phyloP scores from a whole-genome alignment of 2,888 invertebrate genomes.

The Ischnura elegans region DNA sequence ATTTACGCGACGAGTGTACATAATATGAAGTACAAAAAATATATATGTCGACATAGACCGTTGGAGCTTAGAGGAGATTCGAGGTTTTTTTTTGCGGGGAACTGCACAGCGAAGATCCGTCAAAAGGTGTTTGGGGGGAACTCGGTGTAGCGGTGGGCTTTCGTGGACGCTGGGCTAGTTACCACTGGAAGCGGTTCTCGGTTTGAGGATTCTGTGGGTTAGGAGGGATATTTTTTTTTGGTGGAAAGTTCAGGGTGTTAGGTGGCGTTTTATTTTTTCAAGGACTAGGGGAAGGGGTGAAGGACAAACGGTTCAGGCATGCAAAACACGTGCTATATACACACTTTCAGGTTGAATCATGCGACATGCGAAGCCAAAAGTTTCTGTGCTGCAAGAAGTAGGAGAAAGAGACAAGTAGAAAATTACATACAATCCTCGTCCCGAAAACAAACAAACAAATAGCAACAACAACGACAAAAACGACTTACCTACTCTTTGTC shows the following conservation, averaged over 20 bases:
- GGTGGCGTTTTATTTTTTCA: background rate
- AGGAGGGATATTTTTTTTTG: background rate
- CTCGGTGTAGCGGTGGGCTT: background rate
- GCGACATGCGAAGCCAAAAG: constrained; percentile 36
- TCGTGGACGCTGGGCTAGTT: background rate
- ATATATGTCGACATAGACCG: background rate
- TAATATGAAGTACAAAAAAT: background rate
- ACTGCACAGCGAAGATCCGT: background rate
- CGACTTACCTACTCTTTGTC: constrained; percentile 19
- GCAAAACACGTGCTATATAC: constrained; percentile 19
- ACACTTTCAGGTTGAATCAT: constrained; percentile 28
- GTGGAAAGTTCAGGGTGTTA: background rate
- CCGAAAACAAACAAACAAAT: background rate
- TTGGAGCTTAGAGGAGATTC: background rate
- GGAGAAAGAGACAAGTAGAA: background rate
- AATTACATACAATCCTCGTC: background rate
- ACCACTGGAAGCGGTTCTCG: background rate
- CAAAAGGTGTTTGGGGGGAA: background rate
- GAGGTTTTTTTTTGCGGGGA: background rate
- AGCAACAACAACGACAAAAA: background rate
- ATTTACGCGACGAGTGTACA: background rate
- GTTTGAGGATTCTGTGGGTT: background rate
- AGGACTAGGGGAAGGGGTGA: background rate
- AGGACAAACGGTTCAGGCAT: constrained; percentile 11
- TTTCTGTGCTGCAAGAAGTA: background rate